Percentiles rank a stretch among this genome's conserved stretches.
phyloP scores from a whole-genome alignment of 2,888 invertebrate species.

The Cheilosia urbana region DNA sequence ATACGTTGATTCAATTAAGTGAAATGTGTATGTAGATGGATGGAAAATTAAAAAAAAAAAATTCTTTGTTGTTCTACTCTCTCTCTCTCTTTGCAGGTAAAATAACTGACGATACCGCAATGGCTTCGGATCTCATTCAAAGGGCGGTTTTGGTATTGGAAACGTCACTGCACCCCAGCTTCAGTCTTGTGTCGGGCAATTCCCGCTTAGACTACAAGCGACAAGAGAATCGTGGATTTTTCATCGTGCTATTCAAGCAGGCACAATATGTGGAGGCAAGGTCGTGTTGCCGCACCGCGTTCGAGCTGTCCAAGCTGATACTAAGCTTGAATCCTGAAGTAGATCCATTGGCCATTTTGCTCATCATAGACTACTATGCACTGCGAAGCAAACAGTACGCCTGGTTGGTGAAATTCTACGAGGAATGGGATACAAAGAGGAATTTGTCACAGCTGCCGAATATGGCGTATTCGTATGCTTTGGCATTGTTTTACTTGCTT shows the following conservation, averaged over 20 bases:
- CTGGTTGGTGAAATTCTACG: conserved; percentile 87
- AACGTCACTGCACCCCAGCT: conserved; percentile 91
- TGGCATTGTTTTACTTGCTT: conserved; percentile 88
- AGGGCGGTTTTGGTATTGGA: conserved; percentile 91
- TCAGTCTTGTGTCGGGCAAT: conserved; percentile 89
- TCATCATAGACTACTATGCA: conserved; percentile 93
- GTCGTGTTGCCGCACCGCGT: conserved; percentile 93
- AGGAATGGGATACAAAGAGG: conserved; percentile 86
- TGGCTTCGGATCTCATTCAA: conserved; percentile 92
- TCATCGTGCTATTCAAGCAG: conserved; percentile 92
- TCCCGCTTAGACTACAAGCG: conserved; percentile 91
- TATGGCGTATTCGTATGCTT: conserved; percentile 91
- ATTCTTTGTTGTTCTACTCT: not conserved
- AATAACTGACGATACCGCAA: conserved; percentile 90
- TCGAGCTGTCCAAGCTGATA: conserved; percentile 94
- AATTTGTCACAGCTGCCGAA: conserved; percentile 94
- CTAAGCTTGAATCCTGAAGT: conserved; percentile 89
- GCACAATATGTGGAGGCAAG: conserved; percentile 90
- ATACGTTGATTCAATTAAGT: conserved; percentile 91
- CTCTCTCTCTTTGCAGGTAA: conserved; percentile 78
- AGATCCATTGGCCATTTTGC: conserved; percentile 90
- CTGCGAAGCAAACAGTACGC: conserved; percentile 89
- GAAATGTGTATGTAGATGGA: conserved; percentile 88
- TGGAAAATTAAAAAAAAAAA: not conserved
- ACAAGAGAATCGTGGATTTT: conserved; percentile 93